Percentiles rank a stretch among this genome's conserved stretches.
Conservation (phyloP, 2,797 vertebrate genomes). For the Neoniphon sammara region DNA sequence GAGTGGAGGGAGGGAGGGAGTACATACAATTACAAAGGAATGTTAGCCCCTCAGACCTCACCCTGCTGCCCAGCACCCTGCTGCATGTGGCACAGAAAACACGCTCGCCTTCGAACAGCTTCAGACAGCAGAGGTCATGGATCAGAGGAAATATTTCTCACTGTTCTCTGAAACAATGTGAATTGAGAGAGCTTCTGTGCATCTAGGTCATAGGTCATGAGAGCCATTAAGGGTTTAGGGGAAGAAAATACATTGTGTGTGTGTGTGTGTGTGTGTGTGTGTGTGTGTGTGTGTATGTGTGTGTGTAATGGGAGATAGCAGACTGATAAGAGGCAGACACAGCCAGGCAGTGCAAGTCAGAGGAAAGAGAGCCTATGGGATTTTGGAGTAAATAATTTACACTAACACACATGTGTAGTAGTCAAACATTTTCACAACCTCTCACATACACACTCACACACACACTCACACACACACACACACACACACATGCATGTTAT, state of each 20-base stretch:
- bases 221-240: too few relatives aligned
- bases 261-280: neutral
- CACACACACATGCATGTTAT: neutral
- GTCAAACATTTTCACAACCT: conserved; percentile 25
- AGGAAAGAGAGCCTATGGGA: conserved; percentile 2
- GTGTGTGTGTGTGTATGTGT: neutral
- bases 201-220: too few relatives aligned
- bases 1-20: conserved; percentile 21
- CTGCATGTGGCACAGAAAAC: conserved; percentile 40
- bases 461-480: conserved; percentile 1
- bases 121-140: conserved; percentile 24
- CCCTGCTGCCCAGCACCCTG: conserved; percentile 40
- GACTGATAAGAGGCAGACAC: conserved; percentile 24
- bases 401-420: conserved; percentile 4
- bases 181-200: neutral
- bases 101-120: conserved; percentile 1
- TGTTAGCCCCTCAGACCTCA: conserved; percentile 48
- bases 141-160: conserved; percentile 6
- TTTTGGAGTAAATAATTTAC: conserved; percentile 47
- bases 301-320: neutral
- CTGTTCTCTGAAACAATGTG: neutral
- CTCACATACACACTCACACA: conserved; percentile 8
- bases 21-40: conserved; percentile 72
- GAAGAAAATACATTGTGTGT: neutral
- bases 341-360: conserved; percentile 21